Base-by-base conservation (phyloP, 2,888 invertebrate species). In the Lottia gigantea region DNA sequence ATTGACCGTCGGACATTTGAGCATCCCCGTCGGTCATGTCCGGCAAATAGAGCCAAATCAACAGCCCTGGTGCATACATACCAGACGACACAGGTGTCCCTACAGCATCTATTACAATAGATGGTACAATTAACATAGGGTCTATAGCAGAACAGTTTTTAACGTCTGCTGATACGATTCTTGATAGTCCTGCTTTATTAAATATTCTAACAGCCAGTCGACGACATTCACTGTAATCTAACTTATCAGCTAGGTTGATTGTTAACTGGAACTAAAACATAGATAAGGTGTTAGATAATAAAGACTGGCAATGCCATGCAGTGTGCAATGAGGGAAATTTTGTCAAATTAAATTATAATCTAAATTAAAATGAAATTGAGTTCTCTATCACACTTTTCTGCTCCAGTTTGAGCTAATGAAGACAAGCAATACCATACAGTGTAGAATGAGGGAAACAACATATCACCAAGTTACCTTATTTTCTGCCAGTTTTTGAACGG, bases 141-240 rank as follows among this genome's bases (percentile, higher is more conserved):
- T 78, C 76, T 46, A 72, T 69, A 11, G 77, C 76, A 15, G 49
- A 40, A 68, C 80, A 80, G 61, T 77, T 73, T 23, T 71, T 66
- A 15, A 80, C 64, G 25, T 78, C 71, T 16, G 62, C 62, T 8
- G 72, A 71, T 25, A 76, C 25, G 3, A 64, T 46, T 14, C 76
- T 67, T 19, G 70, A 73, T 46, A 78, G 62, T 11, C 73, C 71
- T 12, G 73, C 79, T 49, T 74, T 73, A 67, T 74, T 79, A 64
- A 71, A 73, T 47, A 75, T 76, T 26, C 75, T 46, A 12, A 79
- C 62, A 65, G 73, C 61, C 46, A 79, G 62, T n/a, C 74, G 67
- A 40, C 70, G 70, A 46, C 78, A 79, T 68, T 71, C 73, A 7
- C 74, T 74, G 46, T 73, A 74, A 46, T 74, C 74, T 68, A 77